These are phyloP conservation scores for Cactoblastis cactorum DNA, from an alignment of 2,888 invertebrate species.

Conservation along the genomic window DNA sequence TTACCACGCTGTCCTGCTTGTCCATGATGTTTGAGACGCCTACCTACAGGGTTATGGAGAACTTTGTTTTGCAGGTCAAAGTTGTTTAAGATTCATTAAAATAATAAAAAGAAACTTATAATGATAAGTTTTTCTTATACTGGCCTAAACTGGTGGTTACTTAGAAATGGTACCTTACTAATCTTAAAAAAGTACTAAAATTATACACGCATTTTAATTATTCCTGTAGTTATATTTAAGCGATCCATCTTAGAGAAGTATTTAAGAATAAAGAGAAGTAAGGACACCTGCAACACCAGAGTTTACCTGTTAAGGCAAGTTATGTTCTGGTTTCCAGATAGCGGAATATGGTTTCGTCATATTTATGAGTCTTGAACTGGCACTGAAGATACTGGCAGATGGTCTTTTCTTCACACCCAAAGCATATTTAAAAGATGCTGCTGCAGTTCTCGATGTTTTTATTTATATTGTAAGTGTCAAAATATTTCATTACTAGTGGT, in stretches of 20 bases:
- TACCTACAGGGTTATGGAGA: constrained; percentile 94
- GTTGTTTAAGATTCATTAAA: background rate
- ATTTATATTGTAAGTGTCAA: constrained; percentile 91
- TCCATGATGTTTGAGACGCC: constrained; percentile 99
- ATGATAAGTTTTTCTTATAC: too few relatives aligned
- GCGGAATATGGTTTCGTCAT: constrained; percentile 99
- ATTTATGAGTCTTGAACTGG: constrained; percentile 98
- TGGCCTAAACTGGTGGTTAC: too few relatives aligned
- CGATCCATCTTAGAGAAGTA: too few relatives aligned
- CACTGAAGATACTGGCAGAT: constrained; percentile 97
- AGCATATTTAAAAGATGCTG: constrained; percentile 98
- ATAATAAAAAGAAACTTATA: too few relatives aligned
- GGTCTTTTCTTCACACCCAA: constrained; percentile 99
- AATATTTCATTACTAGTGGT: background rate
- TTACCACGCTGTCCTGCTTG: constrained; percentile 97
- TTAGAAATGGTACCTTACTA: too few relatives aligned
- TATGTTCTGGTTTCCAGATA: constrained; percentile 65
- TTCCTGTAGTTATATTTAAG: too few relatives aligned
- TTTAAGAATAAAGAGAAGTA: too few relatives aligned
- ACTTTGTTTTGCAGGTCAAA: constrained; percentile 87
- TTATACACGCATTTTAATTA: too few relatives aligned
- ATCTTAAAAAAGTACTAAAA: too few relatives aligned
- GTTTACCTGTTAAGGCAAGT: background rate
- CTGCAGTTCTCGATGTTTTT: constrained; percentile 97
- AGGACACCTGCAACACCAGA: too few relatives aligned